phyloP scores from a whole-genome alignment of 2,888 invertebrate genomes.

The Magallana nippona region DNA sequence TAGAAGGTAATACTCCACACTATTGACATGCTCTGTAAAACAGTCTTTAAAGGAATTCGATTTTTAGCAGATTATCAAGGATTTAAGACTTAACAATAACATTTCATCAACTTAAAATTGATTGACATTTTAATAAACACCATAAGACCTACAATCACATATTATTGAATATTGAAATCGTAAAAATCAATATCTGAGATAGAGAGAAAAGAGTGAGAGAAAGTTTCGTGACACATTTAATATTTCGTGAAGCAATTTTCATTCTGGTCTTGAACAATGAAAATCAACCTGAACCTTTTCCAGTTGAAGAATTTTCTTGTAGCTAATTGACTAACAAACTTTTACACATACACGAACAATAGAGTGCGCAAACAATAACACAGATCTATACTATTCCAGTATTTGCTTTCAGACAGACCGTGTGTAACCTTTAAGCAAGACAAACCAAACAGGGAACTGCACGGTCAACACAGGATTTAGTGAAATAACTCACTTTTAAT shows the following conservation, averaged over 20 bases:
- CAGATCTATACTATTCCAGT: not conserved
- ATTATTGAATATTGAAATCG: not conserved
- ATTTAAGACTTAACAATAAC: constrained; percentile 4
- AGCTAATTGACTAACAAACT: not conserved
- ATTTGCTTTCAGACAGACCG: not conserved
- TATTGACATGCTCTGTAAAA: not conserved
- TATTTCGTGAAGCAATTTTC: not conserved
- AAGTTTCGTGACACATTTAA: not conserved
- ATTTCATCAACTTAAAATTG: not conserved
- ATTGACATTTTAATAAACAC: not conserved
- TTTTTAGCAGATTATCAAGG: not conserved
- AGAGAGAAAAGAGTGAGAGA: not conserved
- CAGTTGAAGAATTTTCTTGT: not conserved
- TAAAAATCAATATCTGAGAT: not conserved
- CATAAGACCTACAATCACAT: not conserved
- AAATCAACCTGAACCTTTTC: not conserved
- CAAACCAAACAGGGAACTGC: not conserved
- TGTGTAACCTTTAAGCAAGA: not conserved
- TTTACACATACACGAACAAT: not conserved
- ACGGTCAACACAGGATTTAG: not conserved
- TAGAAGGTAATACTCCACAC: too few relatives aligned
- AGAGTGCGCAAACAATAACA: not conserved
- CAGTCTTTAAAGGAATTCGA: not conserved
- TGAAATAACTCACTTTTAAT: too few relatives aligned
- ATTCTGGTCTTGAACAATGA: not conserved